Evolutionary conservation across 2,797 vertebrate species (phyloP).

Genomic region (Acanthornis magna): DNA sequence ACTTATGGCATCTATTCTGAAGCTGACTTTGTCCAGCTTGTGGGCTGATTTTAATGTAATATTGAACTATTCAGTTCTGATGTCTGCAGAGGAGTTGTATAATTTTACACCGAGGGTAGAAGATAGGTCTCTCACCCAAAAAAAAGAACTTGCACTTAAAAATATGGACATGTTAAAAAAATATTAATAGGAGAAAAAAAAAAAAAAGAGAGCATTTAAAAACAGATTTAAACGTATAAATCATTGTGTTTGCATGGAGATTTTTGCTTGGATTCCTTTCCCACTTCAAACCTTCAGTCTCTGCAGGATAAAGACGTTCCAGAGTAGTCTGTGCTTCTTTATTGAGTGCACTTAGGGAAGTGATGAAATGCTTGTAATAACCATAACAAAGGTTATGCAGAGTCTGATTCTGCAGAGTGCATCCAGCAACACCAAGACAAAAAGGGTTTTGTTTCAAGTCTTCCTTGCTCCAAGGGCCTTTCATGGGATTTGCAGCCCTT

Average conservation of each 20-base stretch:
- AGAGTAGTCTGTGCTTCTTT: not conserved
- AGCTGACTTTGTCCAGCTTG: not conserved
- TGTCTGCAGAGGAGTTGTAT: not conserved
- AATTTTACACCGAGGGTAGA: not conserved
- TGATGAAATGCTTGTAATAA: not conserved
- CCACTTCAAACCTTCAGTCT: not conserved
- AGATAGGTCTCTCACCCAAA: not conserved
- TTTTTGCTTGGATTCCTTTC: not conserved
- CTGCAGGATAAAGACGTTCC: not conserved
- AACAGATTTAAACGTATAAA: not conserved
- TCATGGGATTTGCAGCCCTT: not conserved
- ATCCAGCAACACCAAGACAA: not conserved
- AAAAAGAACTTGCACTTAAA: not conserved
- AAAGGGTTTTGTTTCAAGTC: not conserved
- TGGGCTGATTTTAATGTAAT: not conserved
- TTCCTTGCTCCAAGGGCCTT: not conserved
- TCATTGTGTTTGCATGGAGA: not conserved
- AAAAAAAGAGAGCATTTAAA: fast-evolving
- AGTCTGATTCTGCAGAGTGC: not conserved
- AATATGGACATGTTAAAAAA: not conserved
- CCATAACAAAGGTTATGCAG: not conserved
- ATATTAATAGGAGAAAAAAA: not conserved
- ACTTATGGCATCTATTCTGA: not conserved
- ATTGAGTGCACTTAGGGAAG: not conserved
- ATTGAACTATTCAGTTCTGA: not conserved